Conservation (phyloP, 1,140 invertebrate species). For the Probaryconus sp. region DNA sequence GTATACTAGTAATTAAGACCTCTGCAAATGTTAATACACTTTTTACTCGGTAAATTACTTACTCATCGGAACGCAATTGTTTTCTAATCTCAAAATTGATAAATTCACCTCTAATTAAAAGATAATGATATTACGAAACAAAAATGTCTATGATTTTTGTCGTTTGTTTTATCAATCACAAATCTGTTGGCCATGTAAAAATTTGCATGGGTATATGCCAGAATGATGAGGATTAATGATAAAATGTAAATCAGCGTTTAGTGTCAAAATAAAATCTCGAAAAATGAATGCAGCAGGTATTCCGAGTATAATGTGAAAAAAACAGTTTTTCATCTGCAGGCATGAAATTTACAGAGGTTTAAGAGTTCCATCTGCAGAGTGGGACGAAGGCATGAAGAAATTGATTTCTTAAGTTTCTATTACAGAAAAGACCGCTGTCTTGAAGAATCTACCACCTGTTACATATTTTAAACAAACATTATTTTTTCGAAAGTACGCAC, state of each 20-base stretch:
- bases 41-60: too few species aligned
- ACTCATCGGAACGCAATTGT: too few species aligned
- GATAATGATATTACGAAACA: too few species aligned
- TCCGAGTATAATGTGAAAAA: neutral
- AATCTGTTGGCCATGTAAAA: too few species aligned
- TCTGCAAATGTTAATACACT: too few species aligned
- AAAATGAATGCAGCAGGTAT: slow-evolving; percentile 12
- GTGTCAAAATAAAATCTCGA: slow-evolving; percentile 10
- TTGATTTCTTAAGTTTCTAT: slow-evolving; percentile 38
- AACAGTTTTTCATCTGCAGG: slow-evolving; percentile 12
- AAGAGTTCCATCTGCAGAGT: slow-evolving; percentile 20
- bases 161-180: too few species aligned
- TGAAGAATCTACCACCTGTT: slow-evolving; percentile 49
- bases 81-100: too few species aligned
- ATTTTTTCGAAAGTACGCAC: too few species aligned
- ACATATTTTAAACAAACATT: too few species aligned
- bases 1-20: slow-evolving; percentile 8
- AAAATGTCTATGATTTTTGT: too few species aligned
- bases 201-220: too few species aligned
- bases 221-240: slow-evolving; percentile 20
- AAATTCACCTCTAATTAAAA: too few species aligned
- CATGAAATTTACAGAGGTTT: slow-evolving; percentile 37
- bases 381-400: slow-evolving; percentile 16
- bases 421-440: slow-evolving; percentile 36
- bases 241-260: neutral